Base-by-base conservation (phyloP, 2,888 invertebrate species). In the Miltochrista miniata region DNA sequence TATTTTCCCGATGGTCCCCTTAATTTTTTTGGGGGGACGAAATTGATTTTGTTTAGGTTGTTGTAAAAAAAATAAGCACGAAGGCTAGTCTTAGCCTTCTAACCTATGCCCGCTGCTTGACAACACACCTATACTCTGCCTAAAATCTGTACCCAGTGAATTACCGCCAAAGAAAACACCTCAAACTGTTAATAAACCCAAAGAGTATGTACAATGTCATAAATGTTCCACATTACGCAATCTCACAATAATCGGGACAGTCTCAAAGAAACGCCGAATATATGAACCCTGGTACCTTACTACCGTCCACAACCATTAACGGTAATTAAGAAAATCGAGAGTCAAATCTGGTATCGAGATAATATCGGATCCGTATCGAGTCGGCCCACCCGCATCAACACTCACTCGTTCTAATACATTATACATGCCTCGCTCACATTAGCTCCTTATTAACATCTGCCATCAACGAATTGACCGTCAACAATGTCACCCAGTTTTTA, bases 291-390 rank as follows among this genome's bases (percentile, higher is more conserved):
- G 56, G 72, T 74, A 63, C 71, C 60, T 68, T 74, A 76, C 70
- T 68, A 76, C 72, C 73, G 75, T 78, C 74, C 70, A 59, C 64
- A 65, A 66, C 86, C 88, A 89, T 90, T 87, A 89, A 87, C 84
- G 79, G 89, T 87, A 89, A 90, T 90, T 90, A 90, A 90, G 79
- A 77, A 80, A 84, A 89, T 89, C 87, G 78, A 80, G 75, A 79
- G 73, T 75, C 80, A 78, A 83, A 88, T 88, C 85, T 74, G 72
- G 77, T 80, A 84, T 84, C 78, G 81, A 85, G 89, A 89, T 89
- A 79, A 77, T 72, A 85, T 84, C 83, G 77, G 78, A 76, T 79
- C 74, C 71, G 81, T 83, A 85, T 85, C 88, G 82, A 71, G 65
- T 53, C 57, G 59, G 87, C 79, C 90, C 89, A 88, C 87, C 87